Percentiles rank a stretch among this genome's conserved stretches.
phyloP scores from a whole-genome alignment of 1,140 invertebrate species.

The Dendrolimus kikuchii region DNA sequence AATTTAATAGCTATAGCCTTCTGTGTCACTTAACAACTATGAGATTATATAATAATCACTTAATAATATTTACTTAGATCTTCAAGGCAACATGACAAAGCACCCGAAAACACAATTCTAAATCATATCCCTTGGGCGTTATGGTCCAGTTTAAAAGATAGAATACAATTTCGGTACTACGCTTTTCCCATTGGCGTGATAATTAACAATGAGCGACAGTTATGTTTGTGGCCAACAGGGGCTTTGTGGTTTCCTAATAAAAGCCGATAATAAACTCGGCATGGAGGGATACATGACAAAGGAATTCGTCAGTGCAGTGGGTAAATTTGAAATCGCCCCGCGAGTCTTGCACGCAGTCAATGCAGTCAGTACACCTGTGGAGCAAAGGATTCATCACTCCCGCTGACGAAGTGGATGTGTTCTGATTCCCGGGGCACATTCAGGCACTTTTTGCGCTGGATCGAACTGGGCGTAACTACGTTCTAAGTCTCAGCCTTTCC shows the following conservation, averaged over 20 bases:
- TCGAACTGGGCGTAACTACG: no score
- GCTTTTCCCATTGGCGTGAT: conserved; percentile 5
- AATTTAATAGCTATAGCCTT: no score
- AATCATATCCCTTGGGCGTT: background rate
- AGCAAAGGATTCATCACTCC: no score
- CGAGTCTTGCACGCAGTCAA: no score
- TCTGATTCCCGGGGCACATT: no score
- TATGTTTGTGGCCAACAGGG: conserved; percentile 8
- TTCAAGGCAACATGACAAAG: background rate
- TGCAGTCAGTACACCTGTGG: no score
- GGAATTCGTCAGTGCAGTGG: no score
- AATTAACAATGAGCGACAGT: conserved; percentile 20
- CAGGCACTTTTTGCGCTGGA: no score
- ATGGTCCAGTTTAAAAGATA: no score
- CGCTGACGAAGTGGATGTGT: no score
- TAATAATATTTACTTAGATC: background rate
- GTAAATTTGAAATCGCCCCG: no score
- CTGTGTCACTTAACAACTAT: background rate
- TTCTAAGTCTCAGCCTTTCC: no score
- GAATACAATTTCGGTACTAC: background rate
- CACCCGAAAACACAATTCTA: background rate
- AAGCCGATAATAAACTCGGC: conserved; percentile 4
- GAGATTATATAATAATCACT: background rate
- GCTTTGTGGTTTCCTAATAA: conserved; percentile 16
- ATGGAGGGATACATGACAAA: background rate